Base-by-base conservation (phyloP, 1,140 invertebrate genomes). In the Asobara japonica region DNA sequence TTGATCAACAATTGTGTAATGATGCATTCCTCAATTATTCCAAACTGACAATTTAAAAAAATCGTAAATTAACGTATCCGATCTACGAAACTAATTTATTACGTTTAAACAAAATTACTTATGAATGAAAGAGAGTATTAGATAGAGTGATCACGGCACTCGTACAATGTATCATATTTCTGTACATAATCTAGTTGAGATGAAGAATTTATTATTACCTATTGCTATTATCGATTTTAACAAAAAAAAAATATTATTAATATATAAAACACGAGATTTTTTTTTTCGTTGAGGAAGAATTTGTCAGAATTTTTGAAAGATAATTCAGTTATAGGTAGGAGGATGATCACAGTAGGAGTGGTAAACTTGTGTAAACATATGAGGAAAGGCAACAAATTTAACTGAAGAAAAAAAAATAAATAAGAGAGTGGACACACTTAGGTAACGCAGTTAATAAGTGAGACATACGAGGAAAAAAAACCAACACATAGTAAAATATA, bases 141-240 rank as follows among this genome's bases (percentile, higher is more conserved):
- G 61, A 38, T 25, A 61, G 38, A 30, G 16, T 8, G 67, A 69
- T 27, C 41, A 61, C 51, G 51, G 8, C 56, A 36, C 60, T 18
- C 60, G 60, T 62, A 33, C 36, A 77, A 73, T 84, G 83, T 84
- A 84, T 64, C 64, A 84, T 84, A 84, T 75, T 76, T 78, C 71
- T 87, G 85, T 87, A 87, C 80, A 86, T 86, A 87, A 73, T 76
- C 79, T 83, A 83, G 80, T 79, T 77, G 76, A 73, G 77, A 77
- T 71, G 79, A 78, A 78, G 77, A 76, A 71, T 83, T 82, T 73
- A 83, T 81, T 70, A 69, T 69, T 77, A 78, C 62, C 48, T 60
- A 33, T 41, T 31, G 62, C 73, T 36, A 74, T 25, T 25, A 70
- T 30, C 75, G 75, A 82, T 81, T 79, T 18, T 22, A 16, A 65